Evolutionary conservation across 2,113 vertebrate genomes (phyloP), one percentile per base, ranked within the genome.

Genomic region (Anguilla japonica): DNA sequence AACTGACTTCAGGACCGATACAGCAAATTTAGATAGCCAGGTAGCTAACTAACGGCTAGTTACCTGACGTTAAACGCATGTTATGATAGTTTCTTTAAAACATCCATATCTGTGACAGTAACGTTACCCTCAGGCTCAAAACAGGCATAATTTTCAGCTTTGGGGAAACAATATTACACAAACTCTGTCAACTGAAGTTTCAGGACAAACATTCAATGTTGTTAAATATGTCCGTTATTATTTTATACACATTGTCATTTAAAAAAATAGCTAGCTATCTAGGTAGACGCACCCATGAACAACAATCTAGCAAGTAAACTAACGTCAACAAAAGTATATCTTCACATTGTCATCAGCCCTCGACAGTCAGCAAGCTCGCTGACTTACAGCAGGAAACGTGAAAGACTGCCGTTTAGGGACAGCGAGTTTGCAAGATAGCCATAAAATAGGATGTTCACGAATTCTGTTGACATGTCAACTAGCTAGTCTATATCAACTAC

Each of bases 361-460:
- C n/a, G 71, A 75, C n/a, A n/a, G n/a, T n/a, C n/a, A 11, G 71
- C 63, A 39, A 84, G 84, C 41, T 39, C 5, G 60, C 60, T 53
- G 50, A 53, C 50, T 84, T 75, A 43, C 41, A 34, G n/a, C 84
- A 78, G 41, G 84, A 50, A 67, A 78, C 41, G 75, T 78, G 71
- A 84, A 84, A 43, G 63, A 6, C 40, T 50, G 83, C 20, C 26
- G n/a, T 29, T 1, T 34, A 26, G 26, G 9, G 5, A 75, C 71
- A 41, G 34, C 41, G 22, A 40, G 79, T 18, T 80, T 34, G 40
- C 40, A 41, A 80, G 79, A 40, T 20, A 41, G 40, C 79, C 29
- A 80, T 22, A 34, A 13, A 75, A 29, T 29, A 26, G 2, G 71
- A 75, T 75, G 71, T 80, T 40, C 29, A 11, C 15, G 34, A 80